phyloP scores from a whole-genome alignment of 2,888 invertebrate genomes.

The Morinoia aosen region DNA sequence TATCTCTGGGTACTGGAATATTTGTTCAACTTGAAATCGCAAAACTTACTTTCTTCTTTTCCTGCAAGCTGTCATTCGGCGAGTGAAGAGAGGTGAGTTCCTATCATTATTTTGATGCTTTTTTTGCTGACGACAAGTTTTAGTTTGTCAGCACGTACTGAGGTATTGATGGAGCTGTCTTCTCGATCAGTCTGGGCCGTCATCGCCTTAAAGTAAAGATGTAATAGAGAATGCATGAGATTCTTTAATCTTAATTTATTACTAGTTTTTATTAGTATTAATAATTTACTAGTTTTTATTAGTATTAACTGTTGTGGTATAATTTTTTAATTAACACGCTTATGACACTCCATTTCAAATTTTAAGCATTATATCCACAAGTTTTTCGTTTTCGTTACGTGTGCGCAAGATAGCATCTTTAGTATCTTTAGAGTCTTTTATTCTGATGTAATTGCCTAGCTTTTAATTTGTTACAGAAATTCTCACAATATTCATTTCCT shows the following conservation, averaged over 20 bases:
- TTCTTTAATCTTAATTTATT: background rate
- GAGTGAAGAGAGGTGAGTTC: slow-evolving; percentile 41
- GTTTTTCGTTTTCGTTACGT: too few species aligned
- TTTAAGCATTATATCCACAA: too few species aligned
- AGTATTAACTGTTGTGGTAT: too few species aligned
- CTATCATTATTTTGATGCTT: background rate
- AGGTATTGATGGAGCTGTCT: background rate
- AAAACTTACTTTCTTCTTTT: background rate
- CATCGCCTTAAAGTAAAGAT: background rate
- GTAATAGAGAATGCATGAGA: background rate
- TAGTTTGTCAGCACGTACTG: background rate
- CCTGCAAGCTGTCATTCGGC: slow-evolving; percentile 36
- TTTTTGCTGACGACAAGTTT: background rate
- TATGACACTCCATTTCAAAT: too few species aligned
- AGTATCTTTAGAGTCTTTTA: too few species aligned
- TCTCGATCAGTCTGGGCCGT: background rate
- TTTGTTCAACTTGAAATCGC: background rate
- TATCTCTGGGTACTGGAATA: background rate
- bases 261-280: background rate
- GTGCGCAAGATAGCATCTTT: too few species aligned
- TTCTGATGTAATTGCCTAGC: too few species aligned
- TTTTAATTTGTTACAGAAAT: too few species aligned
- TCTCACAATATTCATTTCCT: too few species aligned
- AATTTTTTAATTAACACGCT: too few species aligned
- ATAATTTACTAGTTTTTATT: background rate